Conservation (phyloP, 2,888 invertebrate genomes). For the Folsomia manolachei region DNA sequence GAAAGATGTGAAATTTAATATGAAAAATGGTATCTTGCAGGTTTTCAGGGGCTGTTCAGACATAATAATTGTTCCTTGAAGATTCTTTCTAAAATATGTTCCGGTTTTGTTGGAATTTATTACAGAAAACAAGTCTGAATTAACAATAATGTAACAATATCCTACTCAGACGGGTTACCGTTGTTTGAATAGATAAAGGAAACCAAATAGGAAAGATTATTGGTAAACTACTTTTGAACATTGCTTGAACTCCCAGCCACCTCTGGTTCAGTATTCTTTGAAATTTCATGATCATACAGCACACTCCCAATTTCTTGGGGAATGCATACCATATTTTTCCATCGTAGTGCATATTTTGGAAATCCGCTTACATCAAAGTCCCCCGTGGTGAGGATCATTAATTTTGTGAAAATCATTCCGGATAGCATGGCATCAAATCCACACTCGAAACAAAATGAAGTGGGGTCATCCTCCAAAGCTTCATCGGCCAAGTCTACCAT, state of each 20-base stretch:
- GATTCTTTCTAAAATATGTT: too few species aligned
- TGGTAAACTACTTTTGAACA: too few species aligned
- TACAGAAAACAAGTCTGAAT: too few species aligned
- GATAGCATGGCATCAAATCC: constrained; percentile 33
- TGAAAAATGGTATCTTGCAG: too few species aligned
- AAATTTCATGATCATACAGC: neutral
- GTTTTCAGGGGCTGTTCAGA: constrained; percentile 16
- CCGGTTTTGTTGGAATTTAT: too few species aligned
- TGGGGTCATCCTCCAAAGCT: constrained; percentile 16
- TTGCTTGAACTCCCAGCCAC: too few species aligned
- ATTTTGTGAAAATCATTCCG: constrained; percentile 28
- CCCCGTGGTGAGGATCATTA: constrained; percentile 1
- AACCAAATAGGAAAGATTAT: too few species aligned
- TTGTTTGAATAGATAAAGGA: too few species aligned
- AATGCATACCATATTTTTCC: constrained; percentile 1
- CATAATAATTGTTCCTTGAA: constrained; percentile 1
- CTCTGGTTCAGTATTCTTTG: neutral
- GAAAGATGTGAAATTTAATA: too few species aligned
- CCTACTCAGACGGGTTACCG: too few species aligned
- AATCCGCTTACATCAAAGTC: neutral
- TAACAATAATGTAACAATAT: too few species aligned
- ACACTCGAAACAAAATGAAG: constrained; percentile 30
- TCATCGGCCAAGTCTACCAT: neutral
- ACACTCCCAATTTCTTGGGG: neutral
- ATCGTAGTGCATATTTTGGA: neutral